Percentiles rank a stretch among this genome's conserved stretches.
phyloP scores from a whole-genome alignment of 2,797 vertebrate species.

The Sebastes vulpes region DNA sequence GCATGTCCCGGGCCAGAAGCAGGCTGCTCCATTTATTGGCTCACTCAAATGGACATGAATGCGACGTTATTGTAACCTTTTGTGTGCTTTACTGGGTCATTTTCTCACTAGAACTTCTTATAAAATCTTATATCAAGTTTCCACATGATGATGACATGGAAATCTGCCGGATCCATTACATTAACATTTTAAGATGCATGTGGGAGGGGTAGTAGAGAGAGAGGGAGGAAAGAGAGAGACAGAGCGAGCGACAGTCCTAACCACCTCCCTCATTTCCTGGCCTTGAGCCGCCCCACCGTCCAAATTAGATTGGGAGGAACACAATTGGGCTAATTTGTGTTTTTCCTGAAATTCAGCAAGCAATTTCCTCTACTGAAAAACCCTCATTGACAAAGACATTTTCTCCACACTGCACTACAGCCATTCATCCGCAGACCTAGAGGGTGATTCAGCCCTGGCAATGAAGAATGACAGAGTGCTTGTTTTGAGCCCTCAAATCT shows the following conservation, averaged over 20 bases:
- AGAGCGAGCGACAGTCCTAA: slow-evolving; percentile 32
- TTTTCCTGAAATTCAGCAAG: slow-evolving; percentile 75
- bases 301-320: slow-evolving; percentile 72
- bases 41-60: not conserved
- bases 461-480: slow-evolving; percentile 33
- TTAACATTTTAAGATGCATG: slow-evolving; percentile 35
- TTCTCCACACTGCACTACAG: slow-evolving; percentile 39
- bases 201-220: not conserved
- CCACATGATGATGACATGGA: slow-evolving; percentile 22
- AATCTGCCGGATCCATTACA: slow-evolving; percentile 44
- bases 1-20: not conserved
- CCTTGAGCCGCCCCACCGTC: slow-evolving; percentile 27
- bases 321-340: slow-evolving; percentile 78
- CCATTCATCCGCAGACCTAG: slow-evolving; percentile 36
- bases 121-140: slow-evolving; percentile 17
- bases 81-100: not conserved
- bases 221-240: slow-evolving; percentile 18
- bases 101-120: not conserved
- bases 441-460: slow-evolving; percentile 29
- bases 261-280: slow-evolving; percentile 55
- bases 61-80: not conserved
- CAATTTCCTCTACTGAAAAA: slow-evolving; percentile 69
- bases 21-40: not conserved
- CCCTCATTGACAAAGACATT: slow-evolving; percentile 65
- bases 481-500: slow-evolving; percentile 54